Conservation (phyloP, 2,113 vertebrate genomes). For the Rhinolophus ferrumequinum region DNA sequence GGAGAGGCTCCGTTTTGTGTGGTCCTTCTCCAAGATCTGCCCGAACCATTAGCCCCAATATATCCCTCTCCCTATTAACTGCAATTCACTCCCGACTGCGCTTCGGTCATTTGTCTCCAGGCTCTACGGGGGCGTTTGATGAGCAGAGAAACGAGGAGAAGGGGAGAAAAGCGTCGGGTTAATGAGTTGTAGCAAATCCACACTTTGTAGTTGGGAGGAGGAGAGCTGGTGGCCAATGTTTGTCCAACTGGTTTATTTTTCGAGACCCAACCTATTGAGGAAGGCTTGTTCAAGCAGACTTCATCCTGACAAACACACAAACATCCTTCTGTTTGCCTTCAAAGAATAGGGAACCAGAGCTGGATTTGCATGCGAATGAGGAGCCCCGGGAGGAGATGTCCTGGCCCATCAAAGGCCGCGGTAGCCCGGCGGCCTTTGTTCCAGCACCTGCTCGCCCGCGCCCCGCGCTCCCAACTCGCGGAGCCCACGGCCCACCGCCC, state of each 20-base stretch:
- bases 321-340: slow-evolving; percentile 72
- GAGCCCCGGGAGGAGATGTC: slow-evolving; percentile 58
- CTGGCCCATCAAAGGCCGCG: slow-evolving; percentile 71
- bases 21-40: slow-evolving; percentile 85
- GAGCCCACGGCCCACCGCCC: background rate
- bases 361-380: slow-evolving; percentile 84
- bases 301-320: slow-evolving; percentile 58
- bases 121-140: slow-evolving; percentile 79
- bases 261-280: slow-evolving; percentile 68
- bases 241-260: slow-evolving; percentile 81
- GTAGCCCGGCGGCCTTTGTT: slow-evolving; percentile 71
- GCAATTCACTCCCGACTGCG: slow-evolving; percentile 77
- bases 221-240: slow-evolving; percentile 78
- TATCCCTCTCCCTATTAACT: slow-evolving; percentile 79
- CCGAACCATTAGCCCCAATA: slow-evolving; percentile 85
- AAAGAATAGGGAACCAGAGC: slow-evolving; percentile 70
- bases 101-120: slow-evolving; percentile 77
- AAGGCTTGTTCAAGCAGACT: slow-evolving; percentile 70
- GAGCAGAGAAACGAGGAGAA: slow-evolving; percentile 73
- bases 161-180: slow-evolving; percentile 82
- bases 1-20: slow-evolving; percentile 88
- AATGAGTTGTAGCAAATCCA: slow-evolving; percentile 85
- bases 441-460: slow-evolving; percentile 71
- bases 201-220: slow-evolving; percentile 82
- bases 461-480: background rate